Conservation (phyloP, 2,888 invertebrate species). For the Diaphora mendica region DNA sequence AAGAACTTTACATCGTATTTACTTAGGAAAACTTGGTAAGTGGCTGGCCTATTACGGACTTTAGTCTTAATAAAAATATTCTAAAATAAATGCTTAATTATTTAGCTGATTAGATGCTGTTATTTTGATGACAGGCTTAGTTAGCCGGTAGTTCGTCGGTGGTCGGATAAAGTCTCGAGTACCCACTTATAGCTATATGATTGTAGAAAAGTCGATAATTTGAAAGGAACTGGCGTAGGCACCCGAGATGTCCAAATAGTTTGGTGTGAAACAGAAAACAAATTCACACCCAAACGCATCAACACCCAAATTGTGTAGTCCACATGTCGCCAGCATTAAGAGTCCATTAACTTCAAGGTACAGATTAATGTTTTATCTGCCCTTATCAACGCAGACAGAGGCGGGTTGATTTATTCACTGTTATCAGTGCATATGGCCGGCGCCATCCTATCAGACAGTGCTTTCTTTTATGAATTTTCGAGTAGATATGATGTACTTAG, state of each 20-base stretch:
- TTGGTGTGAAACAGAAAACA: constrained; percentile 23
- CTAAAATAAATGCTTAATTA: not conserved
- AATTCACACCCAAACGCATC: constrained; percentile 38
- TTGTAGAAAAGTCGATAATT: not conserved
- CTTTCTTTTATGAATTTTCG: constrained; percentile 67
- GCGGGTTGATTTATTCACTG: constrained; percentile 63
- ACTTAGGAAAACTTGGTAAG: not conserved
- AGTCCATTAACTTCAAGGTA: constrained; percentile 68
- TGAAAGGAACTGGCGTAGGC: not conserved
- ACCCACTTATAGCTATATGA: not conserved
- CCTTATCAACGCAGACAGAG: constrained; percentile 62
- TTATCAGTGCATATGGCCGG: constrained; percentile 62
- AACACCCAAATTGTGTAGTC: constrained; percentile 43
- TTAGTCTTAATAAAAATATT: not conserved
- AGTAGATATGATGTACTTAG: constrained; percentile 57
- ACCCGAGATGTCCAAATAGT: not conserved
- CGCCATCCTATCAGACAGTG: constrained; percentile 56
- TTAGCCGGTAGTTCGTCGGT: not conserved
- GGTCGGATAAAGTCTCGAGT: not conserved
- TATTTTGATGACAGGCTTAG: not conserved
- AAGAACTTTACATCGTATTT: not conserved
- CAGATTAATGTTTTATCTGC: constrained; percentile 73
- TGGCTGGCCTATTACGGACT: not conserved
- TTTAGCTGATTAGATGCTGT: not conserved
- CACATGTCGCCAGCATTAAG: constrained; percentile 67